A percentile compares a stretch with the other conserved stretches of the same genome.
Evolutionary conservation across 23 tunicate species (phyloP).

Genomic region (Botrylloides violaceus): DNA sequence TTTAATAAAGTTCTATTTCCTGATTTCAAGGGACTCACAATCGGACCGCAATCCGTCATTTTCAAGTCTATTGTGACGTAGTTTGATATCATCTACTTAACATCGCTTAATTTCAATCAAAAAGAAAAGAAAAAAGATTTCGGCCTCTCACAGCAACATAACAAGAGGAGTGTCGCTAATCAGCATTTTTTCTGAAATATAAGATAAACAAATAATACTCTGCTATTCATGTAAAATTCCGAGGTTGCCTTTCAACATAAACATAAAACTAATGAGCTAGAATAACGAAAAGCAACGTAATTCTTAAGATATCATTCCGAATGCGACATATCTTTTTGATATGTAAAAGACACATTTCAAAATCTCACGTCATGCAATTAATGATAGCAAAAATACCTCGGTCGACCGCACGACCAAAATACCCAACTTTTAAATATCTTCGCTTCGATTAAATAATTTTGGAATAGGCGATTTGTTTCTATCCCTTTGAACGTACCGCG

Average conservation of each 20-base stretch:
- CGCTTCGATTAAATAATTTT: too few relatives aligned
- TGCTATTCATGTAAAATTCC: background rate
- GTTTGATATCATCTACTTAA: background rate
- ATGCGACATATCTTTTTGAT: too few relatives aligned
- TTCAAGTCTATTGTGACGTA: background rate
- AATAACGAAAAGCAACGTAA: background rate
- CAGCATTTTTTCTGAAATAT: background rate
- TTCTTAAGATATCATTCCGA: background rate
- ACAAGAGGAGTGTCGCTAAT: background rate
- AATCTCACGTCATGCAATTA: too few relatives aligned
- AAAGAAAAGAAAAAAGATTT: background rate
- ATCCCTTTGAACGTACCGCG: too few relatives aligned
- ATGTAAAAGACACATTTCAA: too few relatives aligned
- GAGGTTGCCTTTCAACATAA: background rate
- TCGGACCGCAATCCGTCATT: background rate
- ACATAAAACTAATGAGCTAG: background rate
- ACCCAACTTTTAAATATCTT: too few relatives aligned
- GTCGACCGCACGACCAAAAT: too few relatives aligned
- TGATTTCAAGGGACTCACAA: too few relatives aligned
- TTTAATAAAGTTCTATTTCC: too few relatives aligned
- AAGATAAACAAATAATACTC: background rate
- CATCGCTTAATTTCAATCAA: background rate
- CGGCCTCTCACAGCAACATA: background rate
- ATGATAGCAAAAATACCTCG: too few relatives aligned
- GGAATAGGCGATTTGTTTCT: too few relatives aligned